Evolutionary conservation across 2,797 vertebrate species (phyloP), one percentile per base, ranked within the genome.

Genomic region (Pseudochirops corinnae): DNA sequence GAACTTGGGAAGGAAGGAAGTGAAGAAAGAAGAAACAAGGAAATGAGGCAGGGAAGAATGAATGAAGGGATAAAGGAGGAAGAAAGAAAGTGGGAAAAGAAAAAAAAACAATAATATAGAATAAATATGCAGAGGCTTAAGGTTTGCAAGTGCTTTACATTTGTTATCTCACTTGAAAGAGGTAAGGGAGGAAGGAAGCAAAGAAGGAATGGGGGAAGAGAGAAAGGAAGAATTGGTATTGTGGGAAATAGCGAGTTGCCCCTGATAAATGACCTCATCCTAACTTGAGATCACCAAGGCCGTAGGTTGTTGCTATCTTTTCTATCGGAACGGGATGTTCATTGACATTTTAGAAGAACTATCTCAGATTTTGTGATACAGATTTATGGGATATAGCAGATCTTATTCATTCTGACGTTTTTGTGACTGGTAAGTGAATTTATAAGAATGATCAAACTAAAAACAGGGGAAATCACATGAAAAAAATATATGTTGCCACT

Each of bases 361-460:
- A 82, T 74, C 46, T 60, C 55, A 93, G 93, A 13, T 31, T 95
- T 56, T 1, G 18, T 1, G 39, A 50, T 52, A 67, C 26, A 95
- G 39, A 12, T 55, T 94, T 91, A 28, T 4, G 56, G 56, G 92
- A 91, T 52, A 92, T 33, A 92, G 28, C 13, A 94, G 60, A 14
- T 57, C 46, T 46, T 52, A 29, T 95, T 95, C 46, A 67, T 92
- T 92, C 95, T 95, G 97, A 91, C 39, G 55, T 33, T 62, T n/a
- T 91, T 95, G 90, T 74, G 90, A 92, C 29, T 94, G 90, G 93
- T 57, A 96, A 58, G 56, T 14, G 50, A 91, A 93, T 96, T 14
- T 94, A 46, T 94, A 56, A 29, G 95, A 33, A 58, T 56, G 58
- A 58, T 96, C 92, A 39, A 62, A 92, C 91, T 94, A 55, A 57